Evolutionary conservation across 2,113 vertebrate genomes (phyloP).

Genomic region (Cyprinodon brontotheroides): DNA sequence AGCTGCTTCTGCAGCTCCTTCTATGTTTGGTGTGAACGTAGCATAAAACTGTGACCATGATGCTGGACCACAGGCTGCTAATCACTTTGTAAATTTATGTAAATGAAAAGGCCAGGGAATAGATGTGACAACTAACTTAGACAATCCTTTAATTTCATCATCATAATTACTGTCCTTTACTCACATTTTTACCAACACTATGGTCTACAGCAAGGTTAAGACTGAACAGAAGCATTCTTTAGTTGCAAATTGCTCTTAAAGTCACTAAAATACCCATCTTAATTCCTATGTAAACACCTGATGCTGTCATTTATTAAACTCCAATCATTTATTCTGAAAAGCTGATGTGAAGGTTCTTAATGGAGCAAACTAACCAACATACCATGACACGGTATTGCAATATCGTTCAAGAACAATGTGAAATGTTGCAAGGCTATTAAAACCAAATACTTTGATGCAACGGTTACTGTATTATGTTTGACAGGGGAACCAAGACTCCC

Average conservation of each 20-base stretch:
- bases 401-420: not conserved
- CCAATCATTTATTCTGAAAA: not conserved
- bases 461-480: conserved; percentile 40
- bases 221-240: not conserved
- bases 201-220: not conserved
- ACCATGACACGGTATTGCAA: not conserved
- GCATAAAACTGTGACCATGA: no score
- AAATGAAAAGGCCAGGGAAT: not conserved
- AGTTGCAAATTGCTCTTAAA: no score
- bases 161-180: not conserved
- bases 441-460: conserved; percentile 34
- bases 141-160: not conserved
- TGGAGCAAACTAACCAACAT: not conserved
- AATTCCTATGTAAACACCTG: not conserved
- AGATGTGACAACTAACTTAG: not conserved
- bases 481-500: conserved; percentile 41
- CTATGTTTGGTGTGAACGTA: no score
- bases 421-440: conserved; percentile 14
- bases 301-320: not conserved
- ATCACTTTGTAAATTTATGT: not conserved
- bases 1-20: no score
- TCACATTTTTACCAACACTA: no score
- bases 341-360: not conserved
- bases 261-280: no score
- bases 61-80: no score